Base-by-base conservation (phyloP, 2,888 invertebrate genomes). In the Clistopyga incitator region DNA sequence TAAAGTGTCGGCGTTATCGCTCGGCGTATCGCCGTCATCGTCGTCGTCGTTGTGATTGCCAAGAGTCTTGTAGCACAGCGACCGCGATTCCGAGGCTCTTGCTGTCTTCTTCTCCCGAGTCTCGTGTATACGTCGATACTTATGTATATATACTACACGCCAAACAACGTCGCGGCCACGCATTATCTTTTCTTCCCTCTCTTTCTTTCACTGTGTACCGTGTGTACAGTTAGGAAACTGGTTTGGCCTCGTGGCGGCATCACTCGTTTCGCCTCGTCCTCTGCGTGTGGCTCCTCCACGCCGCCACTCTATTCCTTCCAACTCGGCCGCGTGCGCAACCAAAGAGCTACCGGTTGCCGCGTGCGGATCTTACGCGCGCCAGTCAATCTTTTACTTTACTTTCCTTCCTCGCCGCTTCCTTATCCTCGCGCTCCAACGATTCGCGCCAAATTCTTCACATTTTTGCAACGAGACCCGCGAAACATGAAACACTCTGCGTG, bases 221-320 rank as follows among this genome's bases (percentile, higher is more conserved):
- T 81, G 61, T 90, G 85, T 91, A 91, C 91, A 91, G 91, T 91
- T 91, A 91, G 90, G 86, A 91, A 91, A 91, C 91, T 89, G 91
- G 91, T 91, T 90, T 89, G 86, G 86, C 80, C 83, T 80, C 83
- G 79, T 76, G 82, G 70, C 79, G 42, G 47, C 56, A 61, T 54
- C 56, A 15, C 29, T 42, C 29, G 34, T 67, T 76, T 67, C 10
- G 38, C 38, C 10, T 70, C 77, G 54, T 76, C 65, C 42, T 54
- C 42, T 13, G 64, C 29, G 54, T 59, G 56, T 59, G 56, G 18
- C 54, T 70, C 80, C 61, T 64, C 42, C 65, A 56, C 74, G 56
- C 70, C 59, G 72, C 50, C 75, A 52, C 70, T 72, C 72, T 52
- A 67, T 81, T 65, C 52, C 11, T 45, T 42, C 64, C 38, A 38